A percentile compares a stretch with the other conserved stretches of the same genome.
These are phyloP conservation scores for Fissipunctia ypsillon DNA, from an alignment of 2,888 invertebrate genomes.

Conservation along the genomic window DNA sequence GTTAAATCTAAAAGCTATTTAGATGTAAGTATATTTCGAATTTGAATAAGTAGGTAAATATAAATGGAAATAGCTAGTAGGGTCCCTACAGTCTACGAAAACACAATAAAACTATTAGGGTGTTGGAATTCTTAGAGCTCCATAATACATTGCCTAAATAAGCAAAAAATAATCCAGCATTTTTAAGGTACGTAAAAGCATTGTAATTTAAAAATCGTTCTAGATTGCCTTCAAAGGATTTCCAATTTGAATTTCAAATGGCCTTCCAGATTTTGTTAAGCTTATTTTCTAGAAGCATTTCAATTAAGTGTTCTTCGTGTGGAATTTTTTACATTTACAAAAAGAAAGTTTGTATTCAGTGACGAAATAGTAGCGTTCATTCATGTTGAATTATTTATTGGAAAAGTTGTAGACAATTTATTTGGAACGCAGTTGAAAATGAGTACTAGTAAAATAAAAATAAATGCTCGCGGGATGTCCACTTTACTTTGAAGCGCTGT, in stretches of 20 bases:
- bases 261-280: slow-evolving; percentile 46
- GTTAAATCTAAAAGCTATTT: background rate
- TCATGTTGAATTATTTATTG: slow-evolving; percentile 11
- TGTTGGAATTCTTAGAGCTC: background rate
- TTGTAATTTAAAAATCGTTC: slow-evolving; percentile 49
- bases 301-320: slow-evolving; percentile 36
- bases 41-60: background rate
- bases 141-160: slow-evolving; percentile 22
- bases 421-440: background rate
- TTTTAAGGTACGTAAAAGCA: slow-evolving; percentile 31
- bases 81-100: background rate
- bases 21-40: background rate
- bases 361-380: background rate
- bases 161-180: slow-evolving; percentile 12
- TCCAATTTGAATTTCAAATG: slow-evolving; percentile 65
- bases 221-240: slow-evolving; percentile 62
- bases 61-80: background rate
- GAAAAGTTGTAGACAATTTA: slow-evolving; percentile 9
- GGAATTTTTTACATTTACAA: slow-evolving; percentile 7
- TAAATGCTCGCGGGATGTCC: background rate
- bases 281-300: slow-evolving; percentile 53
- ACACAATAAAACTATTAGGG: background rate
- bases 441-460: slow-evolving; percentile 11
- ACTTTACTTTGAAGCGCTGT: background rate
- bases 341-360: slow-evolving; percentile 12